These are phyloP conservation scores for Trissolcus basalis DNA, from an alignment of 1,140 invertebrate genomes.

Conservation along the genomic window DNA sequence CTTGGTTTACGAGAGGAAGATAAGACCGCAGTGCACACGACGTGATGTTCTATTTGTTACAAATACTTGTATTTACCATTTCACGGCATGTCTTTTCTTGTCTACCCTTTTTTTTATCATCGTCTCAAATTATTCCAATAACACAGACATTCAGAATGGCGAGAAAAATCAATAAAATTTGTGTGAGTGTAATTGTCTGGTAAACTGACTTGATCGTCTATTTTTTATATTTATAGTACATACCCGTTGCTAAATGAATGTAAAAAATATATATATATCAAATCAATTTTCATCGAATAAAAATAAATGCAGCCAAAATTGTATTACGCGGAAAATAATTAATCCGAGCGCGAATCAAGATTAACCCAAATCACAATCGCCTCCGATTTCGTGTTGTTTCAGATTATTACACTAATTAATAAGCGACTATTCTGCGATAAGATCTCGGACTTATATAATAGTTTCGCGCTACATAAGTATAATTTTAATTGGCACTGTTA, in stretches of 20 bases:
- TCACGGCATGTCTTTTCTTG: conserved; percentile 38
- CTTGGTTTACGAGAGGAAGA: conserved; percentile 54
- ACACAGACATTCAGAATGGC: conserved; percentile 8
- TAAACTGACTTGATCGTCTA: too few relatives aligned
- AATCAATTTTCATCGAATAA: conserved; percentile 9
- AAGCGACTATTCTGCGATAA: conserved; percentile 48
- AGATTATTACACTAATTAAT: conserved; percentile 55
- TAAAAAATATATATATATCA: too few relatives aligned
- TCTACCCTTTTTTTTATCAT: conserved; percentile 36
- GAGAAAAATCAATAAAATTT: conserved; percentile 17
- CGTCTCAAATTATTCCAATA: background rate
- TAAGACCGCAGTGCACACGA: conserved; percentile 37
- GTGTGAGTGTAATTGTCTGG: conserved; percentile 7
- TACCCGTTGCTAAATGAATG: too few relatives aligned
- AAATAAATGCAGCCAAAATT: conserved; percentile 32
- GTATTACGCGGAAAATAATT: conserved; percentile 44
- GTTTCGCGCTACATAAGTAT: conserved; percentile 55
- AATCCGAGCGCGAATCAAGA: conserved; percentile 50
- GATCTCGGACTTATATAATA: conserved; percentile 53
- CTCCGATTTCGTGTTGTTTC: conserved; percentile 56
- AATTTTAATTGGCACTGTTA: conserved; percentile 57
- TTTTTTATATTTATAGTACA: too few relatives aligned
- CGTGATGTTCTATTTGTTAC: conserved; percentile 33
- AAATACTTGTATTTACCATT: conserved; percentile 50
- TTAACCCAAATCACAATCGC: conserved; percentile 59